phyloP scores from a whole-genome alignment of 2,113 vertebrate species.

The Pedetes capensis region DNA sequence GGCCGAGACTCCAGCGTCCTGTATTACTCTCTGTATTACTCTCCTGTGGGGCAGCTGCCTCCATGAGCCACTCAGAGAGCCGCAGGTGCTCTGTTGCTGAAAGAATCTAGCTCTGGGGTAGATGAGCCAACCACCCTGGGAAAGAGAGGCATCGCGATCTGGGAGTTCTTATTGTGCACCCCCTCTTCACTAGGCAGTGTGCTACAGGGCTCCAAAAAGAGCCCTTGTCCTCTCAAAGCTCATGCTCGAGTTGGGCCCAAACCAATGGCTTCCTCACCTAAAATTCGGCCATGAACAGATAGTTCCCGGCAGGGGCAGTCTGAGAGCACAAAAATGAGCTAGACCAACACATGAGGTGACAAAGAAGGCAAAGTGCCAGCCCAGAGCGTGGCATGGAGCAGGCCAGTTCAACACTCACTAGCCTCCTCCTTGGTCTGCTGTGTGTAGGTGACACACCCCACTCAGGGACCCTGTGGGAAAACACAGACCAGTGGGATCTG shows the following conservation, averaged over 20 bases:
- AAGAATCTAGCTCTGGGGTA: background rate
- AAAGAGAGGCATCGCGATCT: background rate
- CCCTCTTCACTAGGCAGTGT: background rate
- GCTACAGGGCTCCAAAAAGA: background rate
- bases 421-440: background rate
- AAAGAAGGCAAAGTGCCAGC: background rate
- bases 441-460: background rate
- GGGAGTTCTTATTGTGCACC: background rate
- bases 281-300: background rate
- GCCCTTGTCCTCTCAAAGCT: background rate
- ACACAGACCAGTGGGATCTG: background rate
- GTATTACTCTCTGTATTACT: background rate
- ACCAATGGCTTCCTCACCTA: background rate
- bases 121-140: background rate
- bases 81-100: background rate
- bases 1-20: background rate
- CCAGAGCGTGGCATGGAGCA: background rate
- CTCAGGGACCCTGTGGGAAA: background rate
- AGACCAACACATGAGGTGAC: background rate
- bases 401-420: background rate
- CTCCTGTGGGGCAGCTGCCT: background rate
- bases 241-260: background rate
- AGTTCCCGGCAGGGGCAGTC: background rate
- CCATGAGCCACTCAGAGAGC: background rate
- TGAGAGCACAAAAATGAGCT: background rate